Evolutionary conservation across 2,113 vertebrate genomes (phyloP), one percentile per base, ranked within the genome.

Genomic region (Tauraco erythrolophus): DNA sequence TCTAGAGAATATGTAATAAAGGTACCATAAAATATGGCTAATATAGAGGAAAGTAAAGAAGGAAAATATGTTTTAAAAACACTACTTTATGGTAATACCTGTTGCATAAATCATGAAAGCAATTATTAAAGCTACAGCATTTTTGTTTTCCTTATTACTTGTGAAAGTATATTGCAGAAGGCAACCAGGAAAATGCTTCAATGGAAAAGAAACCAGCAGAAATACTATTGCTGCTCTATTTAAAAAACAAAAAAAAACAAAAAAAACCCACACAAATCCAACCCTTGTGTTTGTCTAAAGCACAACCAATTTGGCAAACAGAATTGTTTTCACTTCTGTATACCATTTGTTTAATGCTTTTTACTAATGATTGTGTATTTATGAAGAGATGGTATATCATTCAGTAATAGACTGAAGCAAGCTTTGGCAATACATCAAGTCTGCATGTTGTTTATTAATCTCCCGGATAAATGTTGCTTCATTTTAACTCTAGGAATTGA

Each of bases 401-500:
- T 97, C n/a, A 92, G 57, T 92, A 97, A 95, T 85, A 75, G 94
- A 84, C 12, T n/a, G 77, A 84, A 93, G 19, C 7, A 56, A 75
- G 7, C 10, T 78, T 95, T 93, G 81, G 79, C 71, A 71, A 37
- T 57, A 8, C n/a, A 43, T 91, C 39, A 83, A 88, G 48, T 19
- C 54, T 65, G 16, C 7, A 45, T 58, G 17, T 19, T 48, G 56
- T 97, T 94, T 97, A 94, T 94, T 97, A 95, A 97, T 96, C 74
- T 97, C 33, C 56, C 87, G 43, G 78, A 97, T 95, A 92, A 91
- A 72, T 94, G 92, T 17, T 39, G 48, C 13, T 90, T 95, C 74
- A 75, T 97, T 97, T 94, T 84, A 97, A 94, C 51, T 13, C 9
- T 97, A 92, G 25, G 39, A 96, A 95, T 96, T 94, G 96, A 95